Percentiles rank a stretch among this genome's conserved stretches.
Evolutionary conservation across 2,888 invertebrate genomes (phyloP).

Genomic region (Punctoribates punctum): DNA sequence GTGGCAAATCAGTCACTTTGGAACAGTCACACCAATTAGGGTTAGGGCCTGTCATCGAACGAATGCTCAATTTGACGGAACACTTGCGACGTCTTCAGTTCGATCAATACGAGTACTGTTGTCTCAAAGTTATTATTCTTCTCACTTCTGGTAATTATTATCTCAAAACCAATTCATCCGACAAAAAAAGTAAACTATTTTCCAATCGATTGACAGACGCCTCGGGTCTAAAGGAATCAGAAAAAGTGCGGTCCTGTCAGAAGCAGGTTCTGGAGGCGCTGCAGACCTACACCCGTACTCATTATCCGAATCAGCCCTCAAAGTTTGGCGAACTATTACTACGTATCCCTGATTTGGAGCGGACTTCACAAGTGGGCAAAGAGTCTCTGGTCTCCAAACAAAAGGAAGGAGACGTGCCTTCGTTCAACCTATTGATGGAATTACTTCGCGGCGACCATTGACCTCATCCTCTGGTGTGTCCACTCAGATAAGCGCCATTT

Average conservation of each 20-base stretch:
- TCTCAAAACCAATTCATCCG: too few species aligned
- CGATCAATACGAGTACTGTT: constrained; percentile 93
- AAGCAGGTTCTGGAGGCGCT: constrained; percentile 88
- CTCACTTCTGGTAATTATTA: constrained; percentile 73
- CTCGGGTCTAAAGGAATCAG: constrained; percentile 85
- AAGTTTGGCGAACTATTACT: constrained; percentile 91
- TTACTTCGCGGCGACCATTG: constrained; percentile 81
- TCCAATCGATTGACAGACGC: constrained; percentile 64
- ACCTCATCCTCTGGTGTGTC: not conserved
- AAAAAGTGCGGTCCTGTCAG: constrained; percentile 87
- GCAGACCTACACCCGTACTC: constrained; percentile 82
- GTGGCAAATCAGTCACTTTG: constrained; percentile 62
- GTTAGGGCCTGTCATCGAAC: constrained; percentile 68
- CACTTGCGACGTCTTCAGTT: constrained; percentile 81
- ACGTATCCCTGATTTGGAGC: constrained; percentile 87
- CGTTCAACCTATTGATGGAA: constrained; percentile 93
- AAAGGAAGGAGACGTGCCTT: constrained; percentile 82
- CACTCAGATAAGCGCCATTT: constrained; percentile 7
- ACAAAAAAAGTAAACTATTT: not conserved
- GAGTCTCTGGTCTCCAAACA: constrained; percentile 81
- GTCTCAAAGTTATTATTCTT: constrained; percentile 88
- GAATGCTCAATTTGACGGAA: constrained; percentile 91
- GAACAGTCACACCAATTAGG: constrained; percentile 69
- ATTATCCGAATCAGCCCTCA: constrained; percentile 87
- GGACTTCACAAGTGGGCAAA: constrained; percentile 91